These are phyloP conservation scores for Heliconius hewitsoni DNA, from an alignment of 1,140 invertebrate genomes.

Conservation along the genomic window DNA sequence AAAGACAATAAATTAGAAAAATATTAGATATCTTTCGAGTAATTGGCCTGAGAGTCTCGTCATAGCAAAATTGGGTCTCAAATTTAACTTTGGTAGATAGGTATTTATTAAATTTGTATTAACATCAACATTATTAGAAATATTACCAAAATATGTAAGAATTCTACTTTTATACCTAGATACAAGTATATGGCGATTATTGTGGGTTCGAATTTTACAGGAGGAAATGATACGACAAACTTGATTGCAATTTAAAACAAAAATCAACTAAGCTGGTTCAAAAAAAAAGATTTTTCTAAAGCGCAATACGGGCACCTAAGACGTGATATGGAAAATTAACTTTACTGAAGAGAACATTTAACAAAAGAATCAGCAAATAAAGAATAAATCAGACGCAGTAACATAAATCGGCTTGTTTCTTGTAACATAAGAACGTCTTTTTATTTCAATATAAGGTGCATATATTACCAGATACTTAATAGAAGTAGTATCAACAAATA, in stretches of 20 bases:
- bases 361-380: conserved; percentile 21
- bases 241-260: no score
- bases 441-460: background rate
- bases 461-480: background rate
- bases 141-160: background rate
- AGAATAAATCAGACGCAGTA: background rate
- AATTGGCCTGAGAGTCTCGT: conserved; percentile 14
- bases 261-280: no score
- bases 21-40: background rate
- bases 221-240: no score
- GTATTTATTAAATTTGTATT: background rate
- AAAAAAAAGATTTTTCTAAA: no score
- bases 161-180: no score
- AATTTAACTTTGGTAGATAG: conserved; percentile 23
- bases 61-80: conserved; percentile 29
- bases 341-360: background rate
- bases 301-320: no score
- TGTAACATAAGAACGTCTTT: conserved; percentile 16
- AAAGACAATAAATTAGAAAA: background rate
- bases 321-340: no score
- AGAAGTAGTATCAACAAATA: conserved; percentile 6
- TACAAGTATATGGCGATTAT: no score
- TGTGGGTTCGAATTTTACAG: background rate
- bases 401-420: conserved; percentile 24
- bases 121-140: background rate